Base-by-base conservation (phyloP, 2,113 vertebrate species). In the Romanogobio albipinnatus region DNA sequence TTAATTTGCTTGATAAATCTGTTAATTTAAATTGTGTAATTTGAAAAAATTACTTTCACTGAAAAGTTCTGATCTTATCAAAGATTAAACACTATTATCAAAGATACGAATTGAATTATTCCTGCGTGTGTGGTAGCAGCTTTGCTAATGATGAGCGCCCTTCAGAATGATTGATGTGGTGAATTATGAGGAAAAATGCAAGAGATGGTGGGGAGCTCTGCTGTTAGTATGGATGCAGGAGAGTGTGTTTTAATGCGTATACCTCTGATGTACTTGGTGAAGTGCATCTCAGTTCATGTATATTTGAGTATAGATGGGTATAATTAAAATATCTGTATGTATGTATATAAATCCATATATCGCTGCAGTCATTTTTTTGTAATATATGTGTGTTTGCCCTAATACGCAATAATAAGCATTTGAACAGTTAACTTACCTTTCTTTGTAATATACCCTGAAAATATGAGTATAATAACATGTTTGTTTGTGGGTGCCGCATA, bases 401-500 rank as follows among this genome's bases (percentile, higher is more conserved):
- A 74, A 74, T 49, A 26, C 7, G 2, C 22, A 47, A 49, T 47
- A 74, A 47, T 82, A 39, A 24, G 19, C n/a, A 22, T 71, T 59
- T 19, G 39, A 58, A 22, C 59, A 77, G 66, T 24, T 14, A 81
- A 61, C 47, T 75, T 75, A 88, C 87, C 87, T 84, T 79, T 85
- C 75, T 85, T 10, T 61, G 45, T 53, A 68, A 36, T 53, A 64
- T 45, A 56, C 62, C 43, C 68, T 76, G 9, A 53, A 64, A 61
- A 36, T 86, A 74, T 82, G 83, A 68, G 36, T 85, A 58, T 74
- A 76, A 9, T 81, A 58, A 56, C 64, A 59, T 33, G 71, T 78
- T 49, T 74, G 78, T 70, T 36, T 88, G 29, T 77, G 74, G 80
- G 87, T 88, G 71, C 76, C 2, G 84, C 93, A 86, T 95, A 95